A percentile compares a stretch with the other conserved stretches of the same genome.
phyloP scores from a whole-genome alignment of 2,888 invertebrate species.

The Megastigmus dorsalis region DNA sequence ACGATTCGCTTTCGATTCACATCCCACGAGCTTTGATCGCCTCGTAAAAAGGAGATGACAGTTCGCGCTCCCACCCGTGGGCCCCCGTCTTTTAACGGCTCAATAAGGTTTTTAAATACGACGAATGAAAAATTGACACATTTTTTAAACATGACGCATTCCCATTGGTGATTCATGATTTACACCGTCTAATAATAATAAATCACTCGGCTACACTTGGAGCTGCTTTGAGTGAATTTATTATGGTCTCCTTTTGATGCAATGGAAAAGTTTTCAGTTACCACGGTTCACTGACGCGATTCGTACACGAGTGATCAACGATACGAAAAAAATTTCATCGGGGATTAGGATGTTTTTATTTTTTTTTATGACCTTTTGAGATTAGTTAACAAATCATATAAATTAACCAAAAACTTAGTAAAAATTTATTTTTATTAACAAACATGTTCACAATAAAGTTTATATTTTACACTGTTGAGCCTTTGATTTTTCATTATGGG shows the following conservation, averaged over 20 bases:
- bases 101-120: not conserved
- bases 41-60: constrained; percentile 16
- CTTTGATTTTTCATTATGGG: not conserved
- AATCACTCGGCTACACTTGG: constrained; percentile 21
- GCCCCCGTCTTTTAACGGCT: not conserved
- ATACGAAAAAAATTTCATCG: too few relatives aligned
- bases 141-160: constrained; percentile 34
- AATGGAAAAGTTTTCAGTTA: not conserved
- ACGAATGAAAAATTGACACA: constrained; percentile 37
- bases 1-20: constrained; percentile 39
- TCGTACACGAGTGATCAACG: too few relatives aligned
- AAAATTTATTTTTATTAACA: too few relatives aligned
- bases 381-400: too few relatives aligned
- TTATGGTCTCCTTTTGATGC: not conserved
- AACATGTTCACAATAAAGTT: too few relatives aligned
- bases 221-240: not conserved
- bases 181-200: not conserved
- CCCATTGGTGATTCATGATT: constrained; percentile 12
- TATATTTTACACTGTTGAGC: too few relatives aligned
- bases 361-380: too few relatives aligned
- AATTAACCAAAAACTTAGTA: too few relatives aligned
- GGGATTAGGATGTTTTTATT: too few relatives aligned
- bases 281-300: too few relatives aligned
- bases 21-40: not conserved
- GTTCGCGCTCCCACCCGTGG: too few relatives aligned